Evolutionary conservation across 2,797 vertebrate genomes (phyloP).

Genomic region (Coreius guichenoti): DNA sequence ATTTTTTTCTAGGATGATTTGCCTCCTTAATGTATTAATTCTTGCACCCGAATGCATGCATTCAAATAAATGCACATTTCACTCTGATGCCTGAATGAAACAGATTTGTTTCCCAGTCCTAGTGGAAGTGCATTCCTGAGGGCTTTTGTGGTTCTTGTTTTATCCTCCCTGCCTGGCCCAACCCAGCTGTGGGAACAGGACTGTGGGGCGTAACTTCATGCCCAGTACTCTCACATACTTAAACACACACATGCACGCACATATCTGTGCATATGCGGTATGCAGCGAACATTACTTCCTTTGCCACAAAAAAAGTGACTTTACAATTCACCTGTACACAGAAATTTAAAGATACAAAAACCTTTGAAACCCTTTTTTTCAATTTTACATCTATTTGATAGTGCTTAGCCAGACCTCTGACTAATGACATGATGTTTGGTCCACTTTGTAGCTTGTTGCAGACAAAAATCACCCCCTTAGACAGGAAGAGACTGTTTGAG

Average conservation of each 20-base stretch:
- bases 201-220: constrained; percentile 52
- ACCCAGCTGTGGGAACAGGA: constrained; percentile 63
- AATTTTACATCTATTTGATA: neutral
- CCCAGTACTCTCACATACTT: constrained; percentile 52
- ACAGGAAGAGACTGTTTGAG: neutral
- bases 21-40: neutral
- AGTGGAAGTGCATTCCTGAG: constrained; percentile 63
- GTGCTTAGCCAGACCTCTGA: neutral
- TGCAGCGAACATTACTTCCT: neutral
- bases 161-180: constrained; percentile 61
- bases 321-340: neutral
- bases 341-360: neutral
- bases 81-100: constrained; percentile 48
- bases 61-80: constrained; percentile 35
- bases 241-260: constrained; percentile 37
- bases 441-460: neutral
- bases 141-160: constrained; percentile 61
- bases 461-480: neutral
- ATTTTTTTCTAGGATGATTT: neutral
- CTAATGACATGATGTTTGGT: neutral
- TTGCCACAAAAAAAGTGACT: neutral
- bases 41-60: constrained; percentile 25
- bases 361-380: neutral
- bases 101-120: constrained; percentile 52
- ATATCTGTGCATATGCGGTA: constrained; percentile 31